A percentile compares a stretch with the other conserved stretches of the same genome.
phyloP scores from a whole-genome alignment of 2,888 invertebrate species.

The Phlogophora meticulosa region DNA sequence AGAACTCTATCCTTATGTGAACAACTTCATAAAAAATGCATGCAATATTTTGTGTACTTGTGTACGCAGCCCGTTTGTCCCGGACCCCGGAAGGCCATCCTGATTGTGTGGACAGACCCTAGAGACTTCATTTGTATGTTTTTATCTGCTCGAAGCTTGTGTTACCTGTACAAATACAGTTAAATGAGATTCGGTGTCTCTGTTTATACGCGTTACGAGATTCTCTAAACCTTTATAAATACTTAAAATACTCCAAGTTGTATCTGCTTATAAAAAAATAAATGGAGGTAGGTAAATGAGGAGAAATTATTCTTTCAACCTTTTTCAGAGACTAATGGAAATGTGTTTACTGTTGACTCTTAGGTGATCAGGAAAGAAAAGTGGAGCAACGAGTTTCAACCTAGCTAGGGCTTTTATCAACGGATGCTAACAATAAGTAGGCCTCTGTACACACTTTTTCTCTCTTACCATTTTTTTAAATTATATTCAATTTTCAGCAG shows the following conservation, averaged over 20 bases:
- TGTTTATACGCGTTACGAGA: slow-evolving; percentile 11
- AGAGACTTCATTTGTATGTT: background rate
- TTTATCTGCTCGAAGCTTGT: slow-evolving; percentile 5
- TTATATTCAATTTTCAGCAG: too few species aligned
- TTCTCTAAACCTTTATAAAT: slow-evolving; percentile 16
- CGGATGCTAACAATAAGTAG: slow-evolving; percentile 5
- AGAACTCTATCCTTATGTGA: background rate
- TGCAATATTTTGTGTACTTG: background rate
- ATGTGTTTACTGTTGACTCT: background rate
- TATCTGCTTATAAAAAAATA: background rate
- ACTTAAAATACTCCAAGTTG: slow-evolving; percentile 2
- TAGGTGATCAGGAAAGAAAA: slow-evolving; percentile 4
- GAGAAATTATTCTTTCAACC: background rate
- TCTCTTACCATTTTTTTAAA: too few species aligned
- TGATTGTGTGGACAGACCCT: background rate
- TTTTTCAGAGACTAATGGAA: slow-evolving; percentile 5
- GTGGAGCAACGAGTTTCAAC: background rate
- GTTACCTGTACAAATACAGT: slow-evolving; percentile 27
- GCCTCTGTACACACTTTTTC: background rate
- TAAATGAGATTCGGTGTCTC: slow-evolving; percentile 14
- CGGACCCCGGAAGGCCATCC: background rate
- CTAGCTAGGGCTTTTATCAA: background rate
- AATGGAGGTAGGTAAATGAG: too few species aligned
- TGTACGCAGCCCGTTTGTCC: background rate
- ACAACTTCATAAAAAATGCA: background rate